Percentiles rank a stretch among this genome's conserved stretches.
Conservation (phyloP, 2,888 invertebrate species). For the Strigamia maritima region DNA sequence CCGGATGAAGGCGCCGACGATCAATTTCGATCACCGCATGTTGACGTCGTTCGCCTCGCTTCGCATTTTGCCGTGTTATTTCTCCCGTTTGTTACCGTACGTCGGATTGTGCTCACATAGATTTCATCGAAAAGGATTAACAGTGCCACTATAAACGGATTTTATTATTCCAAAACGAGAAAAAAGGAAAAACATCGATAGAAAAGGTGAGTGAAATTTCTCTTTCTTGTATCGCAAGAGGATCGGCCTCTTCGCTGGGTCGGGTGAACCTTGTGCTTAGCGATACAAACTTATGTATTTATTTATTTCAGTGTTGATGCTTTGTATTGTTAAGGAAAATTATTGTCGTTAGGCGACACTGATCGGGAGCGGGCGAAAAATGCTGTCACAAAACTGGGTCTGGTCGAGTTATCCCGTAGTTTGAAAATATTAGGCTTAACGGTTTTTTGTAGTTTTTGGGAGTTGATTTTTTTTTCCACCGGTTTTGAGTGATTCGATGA, state of each 20-base stretch:
- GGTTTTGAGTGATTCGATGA: neutral
- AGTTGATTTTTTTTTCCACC: neutral
- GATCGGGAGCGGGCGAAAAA: neutral
- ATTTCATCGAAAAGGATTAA: neutral
- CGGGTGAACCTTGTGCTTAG: neutral
- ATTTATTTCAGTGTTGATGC: neutral
- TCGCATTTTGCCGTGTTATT: slow-evolving; percentile 7
- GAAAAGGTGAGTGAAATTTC: neutral
- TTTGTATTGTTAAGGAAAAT: neutral
- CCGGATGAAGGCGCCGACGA: slow-evolving; percentile 31
- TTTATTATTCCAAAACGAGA: neutral
- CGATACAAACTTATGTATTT: neutral
- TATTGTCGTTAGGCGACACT: slow-evolving; percentile 6
- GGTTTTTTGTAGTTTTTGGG: neutral
- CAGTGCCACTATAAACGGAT: neutral
- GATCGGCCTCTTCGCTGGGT: neutral
- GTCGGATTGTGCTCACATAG: neutral
- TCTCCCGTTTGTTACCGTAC: neutral
- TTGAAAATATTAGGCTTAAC: neutral
- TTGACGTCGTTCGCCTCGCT: slow-evolving; percentile 6
- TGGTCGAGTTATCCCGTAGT: neutral
- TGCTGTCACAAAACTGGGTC: neutral
- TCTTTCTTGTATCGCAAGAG: neutral
- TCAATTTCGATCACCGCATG: slow-evolving; percentile 27
- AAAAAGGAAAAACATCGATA: neutral